Evolutionary conservation across 2,113 vertebrate species (phyloP).

Genomic region (Entosphenus tridentatus): DNA sequence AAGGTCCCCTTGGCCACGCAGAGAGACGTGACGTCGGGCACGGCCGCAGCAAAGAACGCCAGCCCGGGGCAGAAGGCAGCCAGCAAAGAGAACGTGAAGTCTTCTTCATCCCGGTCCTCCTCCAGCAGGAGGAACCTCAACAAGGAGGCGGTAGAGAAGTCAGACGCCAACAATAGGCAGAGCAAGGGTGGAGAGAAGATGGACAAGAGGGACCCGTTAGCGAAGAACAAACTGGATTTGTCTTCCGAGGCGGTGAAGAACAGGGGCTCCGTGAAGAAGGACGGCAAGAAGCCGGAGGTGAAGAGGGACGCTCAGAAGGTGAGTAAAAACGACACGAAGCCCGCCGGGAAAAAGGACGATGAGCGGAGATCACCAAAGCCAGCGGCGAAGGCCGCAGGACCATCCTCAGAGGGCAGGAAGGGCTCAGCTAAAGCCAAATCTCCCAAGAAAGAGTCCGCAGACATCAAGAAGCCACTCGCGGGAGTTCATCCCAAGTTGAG

Average conservation of each 20-base stretch:
- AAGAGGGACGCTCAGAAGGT: constrained; percentile 15
- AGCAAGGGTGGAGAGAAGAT: constrained; percentile 21
- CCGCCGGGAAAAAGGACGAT: constrained; percentile 18
- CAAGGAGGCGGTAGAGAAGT: constrained; percentile 15
- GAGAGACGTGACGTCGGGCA: constrained; percentile 27
- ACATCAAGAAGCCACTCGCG: constrained; percentile 15
- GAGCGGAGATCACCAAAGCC: constrained; percentile 21
- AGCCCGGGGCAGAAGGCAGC: constrained; percentile 27
- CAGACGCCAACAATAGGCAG: constrained; percentile 26
- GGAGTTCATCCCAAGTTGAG: constrained; percentile 10
- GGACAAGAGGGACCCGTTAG: constrained; percentile 17
- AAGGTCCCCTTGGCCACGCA: constrained; percentile 35
- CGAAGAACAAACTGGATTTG: too few relatives aligned
- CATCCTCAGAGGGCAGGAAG: constrained; percentile 7
- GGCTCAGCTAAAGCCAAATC: neutral
- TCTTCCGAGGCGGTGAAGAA: constrained; percentile 19
- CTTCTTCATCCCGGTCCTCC: constrained; percentile 11
- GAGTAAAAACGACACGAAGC: neutral
- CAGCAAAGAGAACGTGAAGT: constrained; percentile 20
- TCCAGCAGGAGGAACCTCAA: neutral
- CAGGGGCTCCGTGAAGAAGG: constrained; percentile 17
- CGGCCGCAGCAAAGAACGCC: constrained; percentile 15
- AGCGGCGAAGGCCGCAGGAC: constrained; percentile 20
- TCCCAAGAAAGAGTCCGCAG: constrained; percentile 1
- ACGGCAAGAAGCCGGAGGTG: constrained; percentile 16